phyloP scores from a whole-genome alignment of 2,888 invertebrate species.

The Hoplodrina ambigua region DNA sequence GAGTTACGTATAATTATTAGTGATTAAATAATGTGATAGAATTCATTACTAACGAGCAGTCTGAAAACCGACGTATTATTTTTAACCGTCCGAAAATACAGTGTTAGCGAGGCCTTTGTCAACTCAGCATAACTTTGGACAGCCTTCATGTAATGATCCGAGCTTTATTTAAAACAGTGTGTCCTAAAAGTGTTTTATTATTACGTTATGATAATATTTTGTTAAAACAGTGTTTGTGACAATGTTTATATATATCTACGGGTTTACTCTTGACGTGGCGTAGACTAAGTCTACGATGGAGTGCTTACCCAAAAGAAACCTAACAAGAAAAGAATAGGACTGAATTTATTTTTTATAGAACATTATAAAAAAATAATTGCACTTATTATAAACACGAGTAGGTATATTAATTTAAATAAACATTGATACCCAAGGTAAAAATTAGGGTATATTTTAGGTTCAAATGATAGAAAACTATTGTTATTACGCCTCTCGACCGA shows the following conservation, averaged over 20 bases:
- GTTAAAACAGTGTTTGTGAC: not conserved
- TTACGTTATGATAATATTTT: not conserved
- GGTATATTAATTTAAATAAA: no score
- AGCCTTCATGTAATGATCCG: slow-evolving; percentile 22
- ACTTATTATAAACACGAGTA: no score
- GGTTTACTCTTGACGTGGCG: no score
- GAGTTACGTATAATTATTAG: not conserved
- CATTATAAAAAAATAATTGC: no score
- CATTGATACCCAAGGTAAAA: no score
- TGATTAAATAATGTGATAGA: not conserved
- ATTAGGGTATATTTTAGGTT: no score
- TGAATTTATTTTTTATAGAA: no score
- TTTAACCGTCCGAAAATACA: slow-evolving; percentile 18
- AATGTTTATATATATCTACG: not conserved
- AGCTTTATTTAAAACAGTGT: slow-evolving; percentile 13
- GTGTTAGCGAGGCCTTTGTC: slow-evolving; percentile 15
- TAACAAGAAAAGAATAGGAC: no score
- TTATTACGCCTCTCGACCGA: no score
- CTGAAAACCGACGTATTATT: slow-evolving; percentile 18
- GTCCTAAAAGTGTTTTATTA: slow-evolving; percentile 14
- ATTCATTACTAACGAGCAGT: not conserved
- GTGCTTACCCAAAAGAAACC: no score
- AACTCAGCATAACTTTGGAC: slow-evolving; percentile 14
- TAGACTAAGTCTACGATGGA: no score
- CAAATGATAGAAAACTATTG: no score